These are phyloP conservation scores for Mallotus villosus DNA, from an alignment of 2,797 vertebrate genomes.

Conservation along the genomic window DNA sequence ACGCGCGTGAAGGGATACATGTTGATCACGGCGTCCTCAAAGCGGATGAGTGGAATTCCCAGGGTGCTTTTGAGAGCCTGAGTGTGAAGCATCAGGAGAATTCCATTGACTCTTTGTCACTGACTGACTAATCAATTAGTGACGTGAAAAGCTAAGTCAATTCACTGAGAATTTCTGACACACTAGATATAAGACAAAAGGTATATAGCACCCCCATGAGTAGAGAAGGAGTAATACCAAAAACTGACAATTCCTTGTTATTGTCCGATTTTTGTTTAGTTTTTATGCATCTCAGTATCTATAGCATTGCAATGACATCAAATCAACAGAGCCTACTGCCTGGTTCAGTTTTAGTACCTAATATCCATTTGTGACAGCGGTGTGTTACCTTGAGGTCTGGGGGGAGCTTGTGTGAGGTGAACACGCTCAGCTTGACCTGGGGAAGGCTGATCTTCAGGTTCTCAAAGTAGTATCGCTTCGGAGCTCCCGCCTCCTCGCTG, in stretches of 20 bases:
- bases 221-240: not conserved
- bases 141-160: too few relatives aligned
- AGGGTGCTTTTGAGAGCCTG: constrained; percentile 89
- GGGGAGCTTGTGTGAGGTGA: constrained; percentile 93
- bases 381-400: constrained; percentile 90
- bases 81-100: not conserved
- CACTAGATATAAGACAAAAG: constrained; percentile 5
- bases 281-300: too few relatives aligned
- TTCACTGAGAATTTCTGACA: not conserved
- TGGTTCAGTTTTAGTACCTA: not conserved
- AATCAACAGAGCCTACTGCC: too few relatives aligned
- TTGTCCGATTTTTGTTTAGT: too few relatives aligned
- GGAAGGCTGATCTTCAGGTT: constrained; percentile 96
- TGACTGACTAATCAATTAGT: too few relatives aligned
- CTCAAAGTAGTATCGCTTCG: constrained; percentile 93
- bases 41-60: constrained; percentile 91
- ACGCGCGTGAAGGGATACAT: constrained; percentile 95
- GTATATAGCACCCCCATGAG: constrained; percentile 20
- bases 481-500: constrained; percentile 75
- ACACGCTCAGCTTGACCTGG: constrained; percentile 94
- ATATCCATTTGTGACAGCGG: not conserved
- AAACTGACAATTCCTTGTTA: not conserved
- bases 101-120: not conserved
- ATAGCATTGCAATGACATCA: too few relatives aligned
- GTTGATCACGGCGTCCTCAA: constrained; percentile 95